Evolutionary conservation across 2,113 vertebrate genomes (phyloP).

Genomic region (Pithys albifrons): DNA sequence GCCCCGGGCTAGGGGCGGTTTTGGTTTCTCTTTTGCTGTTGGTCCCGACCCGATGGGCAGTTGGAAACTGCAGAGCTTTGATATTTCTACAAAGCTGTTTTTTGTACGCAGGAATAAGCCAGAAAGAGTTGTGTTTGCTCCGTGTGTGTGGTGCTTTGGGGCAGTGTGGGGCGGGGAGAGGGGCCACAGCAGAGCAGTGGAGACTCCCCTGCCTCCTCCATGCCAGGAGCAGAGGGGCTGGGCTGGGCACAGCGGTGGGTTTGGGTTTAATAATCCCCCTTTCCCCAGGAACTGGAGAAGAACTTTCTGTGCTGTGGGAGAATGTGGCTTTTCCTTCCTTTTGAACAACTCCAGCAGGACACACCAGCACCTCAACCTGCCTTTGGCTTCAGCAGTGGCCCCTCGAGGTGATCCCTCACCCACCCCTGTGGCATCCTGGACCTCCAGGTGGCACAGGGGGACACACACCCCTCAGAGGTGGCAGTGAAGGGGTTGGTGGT

Average conservation of each 20-base stretch:
- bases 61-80: background rate
- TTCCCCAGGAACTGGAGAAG: background rate
- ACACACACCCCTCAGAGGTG: background rate
- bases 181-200: no score
- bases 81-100: constrained; percentile 3
- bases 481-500: fast-evolving
- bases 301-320: background rate
- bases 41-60: no score
- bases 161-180: no score
- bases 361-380: background rate
- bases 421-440: background rate
- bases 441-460: no score
- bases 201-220: no score
- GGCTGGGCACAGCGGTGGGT: fast-evolving
- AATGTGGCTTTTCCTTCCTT: background rate
- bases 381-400: background rate
- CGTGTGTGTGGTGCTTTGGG: no score
- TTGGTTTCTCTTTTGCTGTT: background rate
- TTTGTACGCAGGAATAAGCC: background rate
- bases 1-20: fast-evolving
- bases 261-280: background rate
- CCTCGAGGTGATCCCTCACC: background rate
- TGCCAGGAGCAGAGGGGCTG: background rate
- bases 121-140: background rate
- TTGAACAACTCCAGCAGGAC: background rate